phyloP scores from a whole-genome alignment of 35 echinoderm and acorn worm genomes.

The Antedon bifida region DNA sequence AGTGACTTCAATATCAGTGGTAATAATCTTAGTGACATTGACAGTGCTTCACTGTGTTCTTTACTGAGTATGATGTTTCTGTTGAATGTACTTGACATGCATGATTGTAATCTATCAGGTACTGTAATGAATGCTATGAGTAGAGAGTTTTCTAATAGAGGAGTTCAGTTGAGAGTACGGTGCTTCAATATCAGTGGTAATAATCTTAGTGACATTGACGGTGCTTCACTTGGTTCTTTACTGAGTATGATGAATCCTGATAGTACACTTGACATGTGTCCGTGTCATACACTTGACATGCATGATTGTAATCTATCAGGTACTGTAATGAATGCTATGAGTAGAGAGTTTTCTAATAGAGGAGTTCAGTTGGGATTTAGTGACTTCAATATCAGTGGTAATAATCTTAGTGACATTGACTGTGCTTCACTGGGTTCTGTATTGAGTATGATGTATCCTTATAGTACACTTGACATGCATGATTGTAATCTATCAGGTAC shows the following conservation, averaged over 20 bases:
- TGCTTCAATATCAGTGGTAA: not conserved
- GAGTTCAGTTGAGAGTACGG: not conserved
- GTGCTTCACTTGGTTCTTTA: not conserved
- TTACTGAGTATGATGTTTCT: too few relatives aligned
- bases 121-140: too few relatives aligned
- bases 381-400: not conserved
- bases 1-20: too few relatives aligned
- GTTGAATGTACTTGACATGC: too few relatives aligned
- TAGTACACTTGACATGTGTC: not conserved
- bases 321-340: too few relatives aligned
- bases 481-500: not conserved
- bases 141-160: not conserved
- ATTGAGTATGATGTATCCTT: not conserved
- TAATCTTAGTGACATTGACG: not conserved
- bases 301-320: too few relatives aligned
- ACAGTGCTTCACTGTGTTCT: too few relatives aligned
- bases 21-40: too few relatives aligned
- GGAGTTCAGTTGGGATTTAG: not conserved
- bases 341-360: too few relatives aligned
- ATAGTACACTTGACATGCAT: not conserved
- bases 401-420: not conserved
- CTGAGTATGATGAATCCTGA: not conserved
- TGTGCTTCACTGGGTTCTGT: not conserved
- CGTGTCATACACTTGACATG: not conserved
- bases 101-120: too few relatives aligned